phyloP scores from a whole-genome alignment of 2,888 invertebrate species.

The Rhynchonema sp. region DNA sequence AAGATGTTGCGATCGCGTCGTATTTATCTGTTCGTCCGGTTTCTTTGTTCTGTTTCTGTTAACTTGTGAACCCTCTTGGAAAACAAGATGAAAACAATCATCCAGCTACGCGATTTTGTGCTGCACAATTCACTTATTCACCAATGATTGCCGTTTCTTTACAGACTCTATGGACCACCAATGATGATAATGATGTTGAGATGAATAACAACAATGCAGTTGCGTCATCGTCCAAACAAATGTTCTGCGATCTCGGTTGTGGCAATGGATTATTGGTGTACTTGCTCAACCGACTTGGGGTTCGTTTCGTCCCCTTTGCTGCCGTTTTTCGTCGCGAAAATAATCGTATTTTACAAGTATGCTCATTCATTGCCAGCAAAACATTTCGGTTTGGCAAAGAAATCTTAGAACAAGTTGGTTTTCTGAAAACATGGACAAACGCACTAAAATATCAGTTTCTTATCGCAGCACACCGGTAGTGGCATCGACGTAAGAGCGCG shows the following conservation, averaged over 20 bases:
- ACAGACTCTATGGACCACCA: background rate
- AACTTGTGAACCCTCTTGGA: too few species aligned
- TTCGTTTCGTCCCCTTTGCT: too few species aligned
- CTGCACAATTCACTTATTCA: too few species aligned
- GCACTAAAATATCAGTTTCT: too few species aligned
- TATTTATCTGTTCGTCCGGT: conserved; percentile 42
- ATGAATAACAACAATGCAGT: background rate
- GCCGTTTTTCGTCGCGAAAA: too few species aligned
- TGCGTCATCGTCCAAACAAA: background rate
- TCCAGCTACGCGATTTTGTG: background rate
- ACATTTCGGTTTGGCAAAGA: too few species aligned
- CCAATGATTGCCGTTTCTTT: too few species aligned
- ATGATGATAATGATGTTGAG: background rate
- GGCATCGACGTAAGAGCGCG: background rate
- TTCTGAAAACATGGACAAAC: too few species aligned
- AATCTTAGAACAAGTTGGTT: too few species aligned
- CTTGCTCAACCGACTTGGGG: conserved; percentile 59
- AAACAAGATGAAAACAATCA: background rate
- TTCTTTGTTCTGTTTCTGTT: too few species aligned
- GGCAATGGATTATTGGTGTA: conserved; percentile 83
- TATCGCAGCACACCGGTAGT: background rate
- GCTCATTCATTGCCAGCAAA: too few species aligned
- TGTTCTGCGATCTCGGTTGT: conserved; percentile 78
- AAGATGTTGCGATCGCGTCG: conserved; percentile 76
- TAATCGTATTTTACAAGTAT: too few species aligned